phyloP scores from a whole-genome alignment of 2,113 vertebrate species.

The Mormyrus lacerda region DNA sequence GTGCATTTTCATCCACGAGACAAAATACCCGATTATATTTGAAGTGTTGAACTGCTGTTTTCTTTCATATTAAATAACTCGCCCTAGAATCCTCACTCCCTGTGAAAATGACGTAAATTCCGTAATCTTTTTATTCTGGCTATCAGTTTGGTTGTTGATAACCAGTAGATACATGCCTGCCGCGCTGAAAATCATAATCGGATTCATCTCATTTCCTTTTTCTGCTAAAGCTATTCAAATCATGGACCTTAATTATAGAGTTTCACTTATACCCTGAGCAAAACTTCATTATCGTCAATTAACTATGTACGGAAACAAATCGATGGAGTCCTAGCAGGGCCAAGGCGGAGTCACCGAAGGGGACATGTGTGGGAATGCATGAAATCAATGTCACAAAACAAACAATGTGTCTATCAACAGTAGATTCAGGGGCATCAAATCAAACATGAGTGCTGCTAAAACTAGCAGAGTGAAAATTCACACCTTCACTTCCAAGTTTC shows the following conservation, averaged over 20 bases:
- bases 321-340: slow-evolving; percentile 19
- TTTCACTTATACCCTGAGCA: slow-evolving; percentile 33
- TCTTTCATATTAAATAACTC: slow-evolving; percentile 36
- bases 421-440: background rate
- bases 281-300: slow-evolving; percentile 44
- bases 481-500: background rate
- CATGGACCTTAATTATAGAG: slow-evolving; percentile 44
- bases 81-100: slow-evolving; percentile 30
- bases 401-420: background rate
- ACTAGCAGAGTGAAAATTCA: background rate
- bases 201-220: slow-evolving; percentile 51
- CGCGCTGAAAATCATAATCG: slow-evolving; percentile 50
- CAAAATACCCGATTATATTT: slow-evolving; percentile 29
- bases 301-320: slow-evolving; percentile 30
- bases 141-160: slow-evolving; percentile 57
- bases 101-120: slow-evolving; percentile 56
- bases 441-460: background rate
- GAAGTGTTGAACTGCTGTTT: slow-evolving; percentile 34
- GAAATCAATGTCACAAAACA: slow-evolving; percentile 6
- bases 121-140: slow-evolving; percentile 59
- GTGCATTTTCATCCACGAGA: slow-evolving; percentile 27
- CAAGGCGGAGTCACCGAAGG: slow-evolving; percentile 18
- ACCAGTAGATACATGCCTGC: slow-evolving; percentile 52
- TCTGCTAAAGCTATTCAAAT: slow-evolving; percentile 47
- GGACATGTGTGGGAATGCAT: slow-evolving; percentile 13